A percentile compares a stretch with the other conserved stretches of the same genome.
Conservation (phyloP, 2,113 vertebrate species). For the Rhinoderma darwinii region DNA sequence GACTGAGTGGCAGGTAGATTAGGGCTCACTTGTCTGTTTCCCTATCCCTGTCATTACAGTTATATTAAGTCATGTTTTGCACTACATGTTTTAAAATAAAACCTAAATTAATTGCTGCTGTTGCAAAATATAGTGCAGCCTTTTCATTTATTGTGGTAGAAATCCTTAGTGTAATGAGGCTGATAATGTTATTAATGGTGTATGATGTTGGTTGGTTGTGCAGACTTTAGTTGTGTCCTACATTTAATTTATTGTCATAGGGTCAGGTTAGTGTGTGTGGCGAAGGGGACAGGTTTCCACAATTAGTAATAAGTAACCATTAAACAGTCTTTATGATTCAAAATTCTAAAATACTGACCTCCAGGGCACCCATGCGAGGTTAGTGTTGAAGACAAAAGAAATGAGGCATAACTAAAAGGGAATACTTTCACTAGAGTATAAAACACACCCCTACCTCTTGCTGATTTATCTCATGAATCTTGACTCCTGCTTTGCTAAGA, state of each 20-base stretch:
- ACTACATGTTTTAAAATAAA: neutral
- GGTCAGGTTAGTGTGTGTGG: slow-evolving; percentile 13
- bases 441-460: slow-evolving; percentile 17
- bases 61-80: too few species aligned
- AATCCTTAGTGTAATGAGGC: neutral
- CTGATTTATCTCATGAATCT: slow-evolving; percentile 9
- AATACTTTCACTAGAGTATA: slow-evolving; percentile 43
- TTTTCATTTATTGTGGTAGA: neutral
- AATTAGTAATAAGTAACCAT: slow-evolving; percentile 16
- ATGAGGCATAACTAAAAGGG: slow-evolving; percentile 45
- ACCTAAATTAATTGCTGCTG: neutral
- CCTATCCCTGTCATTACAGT: too few species aligned
- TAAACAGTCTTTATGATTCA: neutral
- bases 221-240: neutral
- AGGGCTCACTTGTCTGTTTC: too few species aligned
- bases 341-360: slow-evolving; percentile 1
- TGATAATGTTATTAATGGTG: neutral
- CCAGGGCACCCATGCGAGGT: neutral
- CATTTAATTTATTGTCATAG: neutral
- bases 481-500: slow-evolving; percentile 7
- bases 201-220: neutral
- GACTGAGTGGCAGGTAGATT: too few species aligned
- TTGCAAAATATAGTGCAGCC: neutral
- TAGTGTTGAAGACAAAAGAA: slow-evolving; percentile 35
- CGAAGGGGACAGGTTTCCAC: slow-evolving; percentile 17